Evolutionary conservation across 2,113 vertebrate genomes (phyloP).

Genomic region (Tyto alba): DNA sequence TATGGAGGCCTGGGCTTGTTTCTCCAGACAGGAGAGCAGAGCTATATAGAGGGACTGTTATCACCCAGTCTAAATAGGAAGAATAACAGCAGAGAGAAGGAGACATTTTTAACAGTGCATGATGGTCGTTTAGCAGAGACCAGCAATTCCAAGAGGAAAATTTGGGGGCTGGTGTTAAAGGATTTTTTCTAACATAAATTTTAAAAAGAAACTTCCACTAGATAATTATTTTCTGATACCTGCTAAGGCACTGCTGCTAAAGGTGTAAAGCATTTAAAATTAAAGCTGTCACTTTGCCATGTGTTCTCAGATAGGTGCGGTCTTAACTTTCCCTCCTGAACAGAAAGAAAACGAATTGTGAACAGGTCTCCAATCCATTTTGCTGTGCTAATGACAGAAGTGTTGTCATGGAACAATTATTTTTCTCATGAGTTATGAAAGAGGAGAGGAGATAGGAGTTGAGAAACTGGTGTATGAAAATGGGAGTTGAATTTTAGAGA

Average conservation of each 20-base stretch:
- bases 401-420: neutral
- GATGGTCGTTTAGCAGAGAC: neutral
- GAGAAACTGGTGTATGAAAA: neutral
- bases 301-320: neutral
- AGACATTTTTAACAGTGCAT: neutral
- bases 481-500: neutral
- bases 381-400: neutral
- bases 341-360: neutral
- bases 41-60: neutral
- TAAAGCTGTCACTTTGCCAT: neutral
- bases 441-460: neutral
- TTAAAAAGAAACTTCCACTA: neutral
- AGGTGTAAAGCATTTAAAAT: neutral
- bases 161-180: neutral
- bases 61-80: neutral
- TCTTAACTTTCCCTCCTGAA: neutral
- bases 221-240: neutral
- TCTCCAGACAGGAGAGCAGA: neutral
- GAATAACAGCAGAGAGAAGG: neutral
- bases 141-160: neutral
- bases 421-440: neutral
- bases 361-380: neutral
- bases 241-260: too few relatives aligned
- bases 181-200: neutral
- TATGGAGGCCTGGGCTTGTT: neutral